Conservation (phyloP, 2,888 invertebrate genomes). For the Hydroisotoma schaefferi region DNA sequence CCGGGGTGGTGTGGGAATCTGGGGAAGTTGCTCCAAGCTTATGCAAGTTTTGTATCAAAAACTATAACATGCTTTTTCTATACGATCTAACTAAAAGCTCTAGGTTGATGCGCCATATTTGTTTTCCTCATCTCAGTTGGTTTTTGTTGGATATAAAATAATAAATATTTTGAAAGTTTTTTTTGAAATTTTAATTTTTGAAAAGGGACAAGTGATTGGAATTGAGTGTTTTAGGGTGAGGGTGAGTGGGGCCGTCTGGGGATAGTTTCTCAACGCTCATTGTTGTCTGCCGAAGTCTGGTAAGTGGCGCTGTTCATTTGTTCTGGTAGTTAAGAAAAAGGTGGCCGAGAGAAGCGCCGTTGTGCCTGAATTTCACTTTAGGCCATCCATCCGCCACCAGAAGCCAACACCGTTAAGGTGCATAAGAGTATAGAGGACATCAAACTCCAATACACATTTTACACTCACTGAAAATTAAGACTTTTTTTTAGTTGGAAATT, state of each 20-base stretch:
- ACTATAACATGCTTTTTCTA: too few species aligned
- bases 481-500: too few species aligned
- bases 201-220: background rate
- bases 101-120: constrained; percentile 8
- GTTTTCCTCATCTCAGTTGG: background rate
- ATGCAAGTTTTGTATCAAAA: too few species aligned
- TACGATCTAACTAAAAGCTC: too few species aligned
- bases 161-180: background rate
- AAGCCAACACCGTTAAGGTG: constrained; percentile 3
- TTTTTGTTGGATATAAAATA: background rate
- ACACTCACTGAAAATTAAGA: background rate
- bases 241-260: constrained; percentile 30
- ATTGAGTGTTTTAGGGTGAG: background rate
- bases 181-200: constrained; percentile 5
- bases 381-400: constrained; percentile 12
- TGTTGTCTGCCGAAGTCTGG: constrained; percentile 20
- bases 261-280: constrained; percentile 21
- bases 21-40: too few species aligned
- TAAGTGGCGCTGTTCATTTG: constrained; percentile 41
- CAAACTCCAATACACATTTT: too few species aligned
- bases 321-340: constrained; percentile 6
- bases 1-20: too few species aligned
- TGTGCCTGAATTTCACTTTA: constrained; percentile 5
- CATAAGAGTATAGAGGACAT: background rate
- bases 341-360: constrained; percentile 6